Evolutionary conservation across 1,140 invertebrate species (phyloP), one percentile per base, ranked within the genome.

Genomic region (Drosophila ficusphila): DNA sequence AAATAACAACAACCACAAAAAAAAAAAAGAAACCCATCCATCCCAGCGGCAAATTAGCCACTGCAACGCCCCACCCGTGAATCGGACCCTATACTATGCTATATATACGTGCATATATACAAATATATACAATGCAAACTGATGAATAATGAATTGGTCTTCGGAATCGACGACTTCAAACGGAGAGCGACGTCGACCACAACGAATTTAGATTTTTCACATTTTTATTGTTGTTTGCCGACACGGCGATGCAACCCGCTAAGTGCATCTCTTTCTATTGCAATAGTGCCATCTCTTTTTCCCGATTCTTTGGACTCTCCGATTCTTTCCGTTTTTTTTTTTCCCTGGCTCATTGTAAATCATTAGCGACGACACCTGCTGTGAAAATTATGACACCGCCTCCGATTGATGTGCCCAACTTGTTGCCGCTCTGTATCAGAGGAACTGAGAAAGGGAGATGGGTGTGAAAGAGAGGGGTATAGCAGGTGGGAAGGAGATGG

Each of bases 361-460:
- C 89, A 90, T 90, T 90, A 90, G 69, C 71, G 62, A 54, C 72
- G 77, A 81, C 89, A 90, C 89, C 89, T 90, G 89, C 89, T 90
- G 89, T 89, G 89, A 90, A 90, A 90, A 90, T 90, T 90, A 90
- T 90, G 89, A 90, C 83, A 90, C 89, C 89, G 89, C 82, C 89
- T 90, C 83, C 76, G 65, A 76, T 88, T 78, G 88, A 81, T 82
- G 79, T 76, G 41, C 53, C 31, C 85, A 78, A 82, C 85, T 79
- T 82, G 79, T 74, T 85, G 82, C 70, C 68, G 70, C 46, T 29
- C 34, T 34, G 11, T 11, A 14, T n/a, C n/a, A n/a, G n/a, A n/a
- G n/a, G n/a, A 72, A 18, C 41, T 19, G 56, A 33, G 21, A 34
- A 16, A 48, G 4, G 3, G 34, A 14, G 33, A 39, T 11, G 5